These are phyloP conservation scores for Ageneiosus marmoratus DNA, from an alignment of 2,113 vertebrate species.

Conservation along the genomic window DNA sequence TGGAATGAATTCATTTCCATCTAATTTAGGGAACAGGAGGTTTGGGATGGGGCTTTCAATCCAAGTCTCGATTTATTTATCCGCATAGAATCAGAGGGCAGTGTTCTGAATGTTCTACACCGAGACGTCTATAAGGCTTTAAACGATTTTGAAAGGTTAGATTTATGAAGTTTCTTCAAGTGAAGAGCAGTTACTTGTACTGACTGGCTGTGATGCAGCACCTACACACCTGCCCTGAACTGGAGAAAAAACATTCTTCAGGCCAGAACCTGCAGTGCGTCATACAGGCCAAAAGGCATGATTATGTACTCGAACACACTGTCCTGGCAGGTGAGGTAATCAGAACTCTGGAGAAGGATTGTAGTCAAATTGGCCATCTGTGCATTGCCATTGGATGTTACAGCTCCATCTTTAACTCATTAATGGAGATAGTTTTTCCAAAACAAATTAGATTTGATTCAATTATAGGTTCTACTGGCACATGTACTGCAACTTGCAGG, in stretches of 20 bases:
- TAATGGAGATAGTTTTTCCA: not conserved
- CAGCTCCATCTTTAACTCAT: not conserved
- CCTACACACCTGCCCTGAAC: constrained; percentile 58
- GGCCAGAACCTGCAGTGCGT: constrained; percentile 41
- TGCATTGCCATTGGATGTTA: not conserved
- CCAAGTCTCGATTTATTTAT: constrained; percentile 55
- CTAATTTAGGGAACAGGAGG: constrained; percentile 51
- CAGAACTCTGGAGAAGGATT: not conserved
- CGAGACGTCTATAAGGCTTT: constrained; percentile 54
- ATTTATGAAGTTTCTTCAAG: constrained; percentile 44
- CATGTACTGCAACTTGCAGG: constrained; percentile 53
- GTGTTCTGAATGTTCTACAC: constrained; percentile 39
- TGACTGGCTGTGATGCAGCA: constrained; percentile 45
- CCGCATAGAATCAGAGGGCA: constrained; percentile 32
- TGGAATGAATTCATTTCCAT: constrained; percentile 62
- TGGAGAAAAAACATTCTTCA: constrained; percentile 19
- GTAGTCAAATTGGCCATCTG: not conserved
- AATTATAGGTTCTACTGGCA: constrained; percentile 42
- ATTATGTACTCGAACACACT: constrained; percentile 39
- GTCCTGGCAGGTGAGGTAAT: not conserved
- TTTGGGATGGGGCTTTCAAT: constrained; percentile 23
- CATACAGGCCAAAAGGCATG: not conserved
- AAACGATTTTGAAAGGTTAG: constrained; percentile 54
- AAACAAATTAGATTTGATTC: not conserved
- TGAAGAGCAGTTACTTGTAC: constrained; percentile 37